These are phyloP conservation scores for Sinelater perroti DNA, from an alignment of 2,888 invertebrate genomes.

Conservation along the genomic window DNA sequence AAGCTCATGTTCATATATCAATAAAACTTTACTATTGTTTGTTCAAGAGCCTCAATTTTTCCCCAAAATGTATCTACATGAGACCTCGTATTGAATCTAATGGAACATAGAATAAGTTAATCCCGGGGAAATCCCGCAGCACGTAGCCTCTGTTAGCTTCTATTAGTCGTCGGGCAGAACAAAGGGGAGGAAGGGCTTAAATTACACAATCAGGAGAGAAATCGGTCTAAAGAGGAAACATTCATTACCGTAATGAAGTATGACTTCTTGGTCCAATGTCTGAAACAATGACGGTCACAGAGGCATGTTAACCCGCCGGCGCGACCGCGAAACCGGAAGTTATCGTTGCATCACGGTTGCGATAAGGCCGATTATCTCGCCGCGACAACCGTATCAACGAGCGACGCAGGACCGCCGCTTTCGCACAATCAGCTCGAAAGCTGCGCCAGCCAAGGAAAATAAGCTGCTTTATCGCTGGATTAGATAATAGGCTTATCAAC, in stretches of 20 bases:
- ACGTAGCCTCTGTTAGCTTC: background rate
- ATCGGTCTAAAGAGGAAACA: conserved; percentile 46
- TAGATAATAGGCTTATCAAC: conserved; percentile 21
- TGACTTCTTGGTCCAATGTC: conserved; percentile 36
- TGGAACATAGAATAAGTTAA: too few species aligned
- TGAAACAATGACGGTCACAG: conserved; percentile 30
- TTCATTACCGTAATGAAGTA: conserved; percentile 46
- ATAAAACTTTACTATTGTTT: too few species aligned
- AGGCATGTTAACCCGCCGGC: conserved; percentile 12
- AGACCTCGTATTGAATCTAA: too few species aligned
- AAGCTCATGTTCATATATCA: too few species aligned
- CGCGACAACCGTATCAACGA: too few species aligned
- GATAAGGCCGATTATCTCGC: conserved; percentile 1
- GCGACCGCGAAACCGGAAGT: conserved; percentile 13
- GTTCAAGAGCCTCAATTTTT: too few species aligned
- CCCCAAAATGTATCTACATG: too few species aligned
- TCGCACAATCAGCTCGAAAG: too few species aligned
- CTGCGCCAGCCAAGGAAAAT: too few species aligned
- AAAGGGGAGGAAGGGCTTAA: conserved; percentile 16
- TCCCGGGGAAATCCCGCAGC: too few species aligned
- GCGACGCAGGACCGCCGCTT: too few species aligned
- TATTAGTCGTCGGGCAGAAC: conserved; percentile 14
- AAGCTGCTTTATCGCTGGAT: conserved; percentile 2
- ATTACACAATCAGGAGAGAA: conserved; percentile 25
- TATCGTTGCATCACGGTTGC: background rate